These are phyloP conservation scores for Augochlorella aurata DNA, from an alignment of 2,888 invertebrate genomes.

Conservation along the genomic window DNA sequence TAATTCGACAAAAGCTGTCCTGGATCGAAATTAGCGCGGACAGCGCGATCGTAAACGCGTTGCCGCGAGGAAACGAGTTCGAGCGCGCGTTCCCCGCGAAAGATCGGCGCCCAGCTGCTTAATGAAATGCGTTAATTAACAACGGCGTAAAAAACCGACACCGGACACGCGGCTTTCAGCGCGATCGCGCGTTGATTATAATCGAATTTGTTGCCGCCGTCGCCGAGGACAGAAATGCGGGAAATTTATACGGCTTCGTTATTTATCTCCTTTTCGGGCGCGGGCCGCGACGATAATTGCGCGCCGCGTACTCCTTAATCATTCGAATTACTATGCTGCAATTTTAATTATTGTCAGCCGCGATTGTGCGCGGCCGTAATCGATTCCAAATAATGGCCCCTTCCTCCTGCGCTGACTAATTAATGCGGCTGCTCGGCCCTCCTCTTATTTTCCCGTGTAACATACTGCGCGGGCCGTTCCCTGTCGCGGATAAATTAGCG, in stretches of 20 bases:
- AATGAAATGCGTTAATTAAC: conserved; percentile 1
- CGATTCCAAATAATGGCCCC: conserved; percentile 49
- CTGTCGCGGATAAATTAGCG: background rate
- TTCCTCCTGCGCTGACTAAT: conserved; percentile 28
- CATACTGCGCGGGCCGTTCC: background rate
- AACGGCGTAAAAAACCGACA: background rate
- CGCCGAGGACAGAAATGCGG: conserved; percentile 35
- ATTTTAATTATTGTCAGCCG: conserved; percentile 58
- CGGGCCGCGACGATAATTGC: conserved; percentile 50
- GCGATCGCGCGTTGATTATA: conserved; percentile 34
- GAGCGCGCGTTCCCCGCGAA: background rate
- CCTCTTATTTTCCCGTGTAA: background rate
- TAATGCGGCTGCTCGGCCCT: conserved; percentile 26
- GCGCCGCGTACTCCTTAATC: conserved; percentile 51
- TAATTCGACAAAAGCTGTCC: too few species aligned
- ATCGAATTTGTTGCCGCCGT: conserved; percentile 39
- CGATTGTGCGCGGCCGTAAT: conserved; percentile 49
- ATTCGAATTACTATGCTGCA: conserved; percentile 58
- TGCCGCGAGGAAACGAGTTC: too few species aligned
- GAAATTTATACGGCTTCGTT: conserved; percentile 51
- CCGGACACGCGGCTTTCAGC: background rate
- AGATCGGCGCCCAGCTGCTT: background rate
- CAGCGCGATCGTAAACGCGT: too few species aligned
- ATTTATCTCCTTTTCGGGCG: conserved; percentile 54
- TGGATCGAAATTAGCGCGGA: too few species aligned